phyloP scores from a whole-genome alignment of 2,797 vertebrate genomes.

The Dromococcyx pavoninus region DNA sequence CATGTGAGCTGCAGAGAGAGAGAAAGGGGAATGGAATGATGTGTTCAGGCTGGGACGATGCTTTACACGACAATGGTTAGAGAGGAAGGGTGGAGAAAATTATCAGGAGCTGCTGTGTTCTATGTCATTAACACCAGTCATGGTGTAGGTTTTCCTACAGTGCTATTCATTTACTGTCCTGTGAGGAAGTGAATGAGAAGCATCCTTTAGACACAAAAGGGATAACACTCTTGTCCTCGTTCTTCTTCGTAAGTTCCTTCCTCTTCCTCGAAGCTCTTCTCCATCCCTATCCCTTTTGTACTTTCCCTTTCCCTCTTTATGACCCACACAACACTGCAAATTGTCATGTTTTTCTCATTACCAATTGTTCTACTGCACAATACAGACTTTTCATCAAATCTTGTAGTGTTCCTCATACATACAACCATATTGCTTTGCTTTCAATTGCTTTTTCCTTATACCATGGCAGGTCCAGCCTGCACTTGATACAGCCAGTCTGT shows the following conservation, averaged over 20 bases:
- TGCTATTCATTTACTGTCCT: background rate
- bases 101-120: background rate
- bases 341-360: background rate
- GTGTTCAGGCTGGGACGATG: background rate
- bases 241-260: background rate
- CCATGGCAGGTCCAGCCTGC: background rate
- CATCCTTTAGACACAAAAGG: background rate
- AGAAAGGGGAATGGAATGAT: background rate
- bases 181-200: background rate
- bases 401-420: background rate
- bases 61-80: background rate
- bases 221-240: background rate
- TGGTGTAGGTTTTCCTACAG: background rate
- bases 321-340: background rate
- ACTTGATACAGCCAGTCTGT: background rate
- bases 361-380: background rate
- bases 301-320: background rate
- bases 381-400: background rate
- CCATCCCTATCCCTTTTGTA: background rate
- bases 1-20: background rate
- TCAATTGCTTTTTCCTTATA: background rate
- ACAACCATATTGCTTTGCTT: background rate
- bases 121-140: background rate
- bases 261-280: background rate
- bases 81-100: background rate